Evolutionary conservation across 2,797 vertebrate species (phyloP), one percentile per base, ranked within the genome.

Genomic region (Novumbra hubbsi): DNA sequence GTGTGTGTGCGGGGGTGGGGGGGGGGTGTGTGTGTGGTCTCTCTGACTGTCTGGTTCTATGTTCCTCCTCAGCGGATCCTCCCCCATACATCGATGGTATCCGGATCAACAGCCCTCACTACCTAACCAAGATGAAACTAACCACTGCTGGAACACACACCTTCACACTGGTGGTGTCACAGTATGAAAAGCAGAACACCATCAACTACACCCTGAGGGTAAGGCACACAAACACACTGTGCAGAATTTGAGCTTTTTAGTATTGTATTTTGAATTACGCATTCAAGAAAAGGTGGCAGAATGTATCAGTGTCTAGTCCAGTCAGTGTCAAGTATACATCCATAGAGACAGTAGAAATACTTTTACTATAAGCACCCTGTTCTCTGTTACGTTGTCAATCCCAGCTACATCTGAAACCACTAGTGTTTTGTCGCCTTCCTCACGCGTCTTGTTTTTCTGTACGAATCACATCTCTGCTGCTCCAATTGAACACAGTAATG

Each of bases 131-230:
- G 92, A 96, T 99, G 79, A 96, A 92, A 80, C 90, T 99, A 88
- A 98, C 95, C 41, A 92, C 91, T 8, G 92, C 95, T 0, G 98
- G 97, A 28, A 87, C 92, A 4, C 95, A 98, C 82, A 96, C 94
- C 0, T 99, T 98, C 86, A 98, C 98, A 0, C 89, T 99, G 77
- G 98, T 99, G 88, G 97, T 99, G 24, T 99, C 98, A 72, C 98
- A 99, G 84, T 99, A 99, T n/a, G 98, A 99, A 87, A 99, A 99
- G 68, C 98, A 99, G 88, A 99, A 98, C 90, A 99, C 98, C 68
- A 99, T 99, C 88, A 97, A 98, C 88, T 99, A 99, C 89, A 99
- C 97, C 0, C 87, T 99, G 73, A 91, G 97, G 94, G 98, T 99
- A 90, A 78, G 93, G 84, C 7, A n/a, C 24, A 27, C 41, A 19